phyloP scores from a whole-genome alignment of 2,888 invertebrate species.

The Osmoderma eremita region DNA sequence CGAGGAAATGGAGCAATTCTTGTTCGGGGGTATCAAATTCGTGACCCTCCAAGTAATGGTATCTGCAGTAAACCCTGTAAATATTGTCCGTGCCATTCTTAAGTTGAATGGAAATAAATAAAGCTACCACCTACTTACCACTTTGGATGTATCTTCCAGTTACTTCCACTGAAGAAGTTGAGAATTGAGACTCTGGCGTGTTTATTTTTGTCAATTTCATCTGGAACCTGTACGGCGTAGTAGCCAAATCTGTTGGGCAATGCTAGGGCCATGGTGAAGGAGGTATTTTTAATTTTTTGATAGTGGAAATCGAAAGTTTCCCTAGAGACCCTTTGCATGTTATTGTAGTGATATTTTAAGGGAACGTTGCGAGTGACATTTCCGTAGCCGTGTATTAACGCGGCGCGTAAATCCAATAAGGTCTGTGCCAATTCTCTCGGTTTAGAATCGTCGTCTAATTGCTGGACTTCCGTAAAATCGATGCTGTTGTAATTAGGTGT shows the following conservation, averaged over 20 bases:
- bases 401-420: conserved; percentile 71
- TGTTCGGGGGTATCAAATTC: conserved; percentile 78
- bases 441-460: conserved; percentile 75
- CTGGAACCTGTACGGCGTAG: conserved; percentile 77
- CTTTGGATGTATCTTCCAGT: conserved; percentile 85
- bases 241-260: conserved; percentile 84
- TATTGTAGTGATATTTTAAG: conserved; percentile 85
- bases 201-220: conserved; percentile 77
- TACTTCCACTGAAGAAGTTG: conserved; percentile 76
- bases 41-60: conserved; percentile 83
- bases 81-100: no score
- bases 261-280: conserved; percentile 87
- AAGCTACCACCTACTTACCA: conserved; percentile 69
- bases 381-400: conserved; percentile 76
- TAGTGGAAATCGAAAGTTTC: conserved; percentile 86
- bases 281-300: conserved; percentile 82
- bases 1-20: conserved; percentile 80
- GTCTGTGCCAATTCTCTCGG: conserved; percentile 73
- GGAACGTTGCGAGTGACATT: conserved; percentile 74
- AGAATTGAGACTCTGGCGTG: conserved; percentile 76
- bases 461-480: conserved; percentile 94
- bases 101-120: no score
- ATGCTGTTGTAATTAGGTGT: conserved; percentile 97
- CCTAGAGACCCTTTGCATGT: conserved; percentile 82
- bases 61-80: conserved; percentile 85